Percentiles rank a stretch among this genome's conserved stretches.
phyloP scores from a whole-genome alignment of 2,113 vertebrate species.

The Mormyrus iriodes region DNA sequence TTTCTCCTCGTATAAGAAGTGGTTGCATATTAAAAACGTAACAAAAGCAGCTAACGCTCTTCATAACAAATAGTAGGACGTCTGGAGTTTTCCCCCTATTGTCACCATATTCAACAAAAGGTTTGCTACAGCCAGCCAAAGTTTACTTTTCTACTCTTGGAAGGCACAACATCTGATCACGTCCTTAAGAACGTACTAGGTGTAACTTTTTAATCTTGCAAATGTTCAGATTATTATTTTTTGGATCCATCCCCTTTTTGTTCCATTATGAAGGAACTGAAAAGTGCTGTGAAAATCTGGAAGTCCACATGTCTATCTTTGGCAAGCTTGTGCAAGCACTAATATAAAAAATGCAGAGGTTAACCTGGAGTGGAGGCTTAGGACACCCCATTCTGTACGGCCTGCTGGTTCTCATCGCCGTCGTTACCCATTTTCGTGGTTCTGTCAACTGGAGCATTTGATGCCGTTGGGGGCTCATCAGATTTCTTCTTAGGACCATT shows the following conservation, averaged over 20 bases:
- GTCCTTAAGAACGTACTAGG: constrained; percentile 84
- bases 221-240: constrained; percentile 28
- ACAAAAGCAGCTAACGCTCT: constrained; percentile 97
- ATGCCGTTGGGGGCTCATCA: constrained; percentile 64
- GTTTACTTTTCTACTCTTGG: constrained; percentile 92
- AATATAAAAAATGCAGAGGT: constrained; percentile 73
- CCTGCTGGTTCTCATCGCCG: constrained; percentile 67
- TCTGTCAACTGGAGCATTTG: constrained; percentile 67
- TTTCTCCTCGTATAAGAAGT: constrained; percentile 87
- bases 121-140: constrained; percentile 88
- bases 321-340: constrained; percentile 98
- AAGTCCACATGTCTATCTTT: constrained; percentile 95
- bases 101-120: constrained; percentile 67
- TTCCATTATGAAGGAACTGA: constrained; percentile 83
- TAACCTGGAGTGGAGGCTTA: constrained; percentile 77
- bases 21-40: constrained; percentile 99
- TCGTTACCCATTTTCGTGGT: constrained; percentile 59
- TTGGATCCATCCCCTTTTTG: constrained; percentile 75
- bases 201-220: constrained; percentile 70
- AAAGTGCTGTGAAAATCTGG: constrained; percentile 85
- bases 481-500: constrained; percentile 72
- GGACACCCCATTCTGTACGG: constrained; percentile 88
- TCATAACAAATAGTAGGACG: constrained; percentile 77
- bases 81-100: constrained; percentile 67
- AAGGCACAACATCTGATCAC: constrained; percentile 98